These are phyloP conservation scores for Fistularia tabacaria DNA, from an alignment of 2,797 vertebrate species.

Conservation along the genomic window DNA sequence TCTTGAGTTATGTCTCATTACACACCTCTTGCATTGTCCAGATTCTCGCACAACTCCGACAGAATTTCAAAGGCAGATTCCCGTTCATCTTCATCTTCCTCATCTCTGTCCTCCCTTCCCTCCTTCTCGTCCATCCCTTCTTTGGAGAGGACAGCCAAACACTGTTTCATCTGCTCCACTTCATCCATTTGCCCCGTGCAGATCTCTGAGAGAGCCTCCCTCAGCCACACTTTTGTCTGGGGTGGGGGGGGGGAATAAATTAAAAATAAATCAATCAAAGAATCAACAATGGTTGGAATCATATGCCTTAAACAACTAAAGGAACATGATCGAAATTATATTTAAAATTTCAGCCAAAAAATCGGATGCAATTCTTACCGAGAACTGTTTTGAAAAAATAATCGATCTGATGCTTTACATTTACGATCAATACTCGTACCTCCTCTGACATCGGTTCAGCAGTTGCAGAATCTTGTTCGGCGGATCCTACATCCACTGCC, in stretches of 20 bases:
- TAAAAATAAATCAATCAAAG: no score
- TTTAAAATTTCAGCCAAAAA: no score
- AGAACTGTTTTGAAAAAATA: not conserved
- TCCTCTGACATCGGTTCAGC: slow-evolving; percentile 83
- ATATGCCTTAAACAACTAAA: not conserved
- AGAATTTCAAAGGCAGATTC: slow-evolving; percentile 79
- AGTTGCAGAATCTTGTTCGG: slow-evolving; percentile 63
- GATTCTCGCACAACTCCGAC: slow-evolving; percentile 81
- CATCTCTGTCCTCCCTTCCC: slow-evolving; percentile 56
- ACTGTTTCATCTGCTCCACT: slow-evolving; percentile 85
- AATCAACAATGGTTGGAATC: not conserved
- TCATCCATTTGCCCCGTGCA: slow-evolving; percentile 83
- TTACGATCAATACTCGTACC: slow-evolving; percentile 65
- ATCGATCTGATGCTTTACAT: no score
- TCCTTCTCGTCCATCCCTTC: slow-evolving; percentile 24
- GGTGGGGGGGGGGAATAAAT: not conserved
- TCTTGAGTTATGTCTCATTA: slow-evolving; percentile 5
- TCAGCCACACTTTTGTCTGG: slow-evolving; percentile 82
- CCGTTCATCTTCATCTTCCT: slow-evolving; percentile 59
- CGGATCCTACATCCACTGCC: slow-evolving; percentile 83
- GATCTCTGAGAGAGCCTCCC: slow-evolving; percentile 79
- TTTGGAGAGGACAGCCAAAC: slow-evolving; percentile 69
- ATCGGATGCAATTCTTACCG: no score
- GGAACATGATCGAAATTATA: not conserved
- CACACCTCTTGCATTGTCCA: slow-evolving; percentile 78